These are phyloP conservation scores for Mesochorus sp. DNA, from an alignment of 2,888 invertebrate species.

Conservation along the genomic window DNA sequence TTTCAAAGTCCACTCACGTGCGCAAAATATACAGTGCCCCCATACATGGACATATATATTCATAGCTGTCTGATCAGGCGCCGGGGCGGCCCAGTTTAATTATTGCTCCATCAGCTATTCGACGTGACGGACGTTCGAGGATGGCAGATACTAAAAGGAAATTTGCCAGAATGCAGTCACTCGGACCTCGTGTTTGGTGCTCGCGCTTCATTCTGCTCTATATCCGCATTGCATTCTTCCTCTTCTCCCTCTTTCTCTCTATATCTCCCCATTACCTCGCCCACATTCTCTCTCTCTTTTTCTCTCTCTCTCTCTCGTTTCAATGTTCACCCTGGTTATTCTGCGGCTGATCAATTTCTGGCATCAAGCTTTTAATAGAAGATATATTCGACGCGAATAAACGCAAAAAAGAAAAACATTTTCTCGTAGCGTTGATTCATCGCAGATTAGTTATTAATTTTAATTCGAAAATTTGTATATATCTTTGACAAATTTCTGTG, in stretches of 20 bases:
- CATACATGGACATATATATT: neutral
- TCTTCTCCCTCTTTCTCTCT: neutral
- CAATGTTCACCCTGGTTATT: neutral
- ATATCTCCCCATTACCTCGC: neutral
- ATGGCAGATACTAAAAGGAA: constrained; percentile 23
- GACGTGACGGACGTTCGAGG: constrained; percentile 49
- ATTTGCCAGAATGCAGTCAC: constrained; percentile 12
- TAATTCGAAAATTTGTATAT: too few species aligned
- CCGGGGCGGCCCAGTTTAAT: constrained; percentile 27
- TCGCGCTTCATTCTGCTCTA: neutral
- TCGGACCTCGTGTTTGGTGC: neutral
- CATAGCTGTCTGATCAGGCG: neutral
- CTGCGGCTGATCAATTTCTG: neutral
- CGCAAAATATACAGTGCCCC: too few species aligned
- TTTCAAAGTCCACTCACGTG: constrained; percentile 36
- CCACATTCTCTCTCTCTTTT: neutral
- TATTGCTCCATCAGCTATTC: constrained; percentile 51
- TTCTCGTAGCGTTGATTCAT: neutral
- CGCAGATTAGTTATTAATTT: too few species aligned
- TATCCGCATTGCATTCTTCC: neutral
- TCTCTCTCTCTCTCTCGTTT: neutral
- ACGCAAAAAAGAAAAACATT: neutral
- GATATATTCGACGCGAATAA: neutral
- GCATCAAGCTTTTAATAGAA: neutral
- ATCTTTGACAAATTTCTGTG: too few species aligned